These are phyloP conservation scores for Magallana angulata DNA, from an alignment of 1,140 invertebrate genomes.

Conservation along the genomic window DNA sequence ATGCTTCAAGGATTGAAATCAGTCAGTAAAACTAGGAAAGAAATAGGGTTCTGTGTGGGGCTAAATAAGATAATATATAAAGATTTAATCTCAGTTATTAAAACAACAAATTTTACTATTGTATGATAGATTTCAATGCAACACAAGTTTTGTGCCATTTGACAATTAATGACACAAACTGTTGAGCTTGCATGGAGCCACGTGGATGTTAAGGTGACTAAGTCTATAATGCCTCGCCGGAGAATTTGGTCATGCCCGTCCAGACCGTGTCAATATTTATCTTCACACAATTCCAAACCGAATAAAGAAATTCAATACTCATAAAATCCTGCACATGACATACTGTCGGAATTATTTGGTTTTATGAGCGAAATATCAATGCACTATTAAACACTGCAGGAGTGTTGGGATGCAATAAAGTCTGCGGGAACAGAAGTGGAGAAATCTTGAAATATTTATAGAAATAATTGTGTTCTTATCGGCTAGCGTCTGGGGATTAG, in stretches of 20 bases:
- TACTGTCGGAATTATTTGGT: not conserved
- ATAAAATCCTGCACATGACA: slow-evolving; percentile 20
- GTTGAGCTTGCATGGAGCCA: not conserved
- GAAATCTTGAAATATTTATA: not conserved
- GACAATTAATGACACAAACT: not conserved
- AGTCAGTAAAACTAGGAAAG: too few species aligned
- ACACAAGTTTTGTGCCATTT: too few species aligned
- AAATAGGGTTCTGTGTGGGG: too few species aligned
- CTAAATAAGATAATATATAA: too few species aligned
- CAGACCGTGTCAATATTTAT: slow-evolving; percentile 23
- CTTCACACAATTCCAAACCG: slow-evolving; percentile 22
- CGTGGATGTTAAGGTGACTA: not conserved
- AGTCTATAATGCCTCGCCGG: not conserved
- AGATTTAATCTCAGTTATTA: too few species aligned
- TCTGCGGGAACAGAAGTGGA: not conserved
- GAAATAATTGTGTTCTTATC: not conserved
- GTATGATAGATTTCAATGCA: too few species aligned
- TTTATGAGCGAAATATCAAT: slow-evolving; percentile 8
- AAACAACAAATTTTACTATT: too few species aligned
- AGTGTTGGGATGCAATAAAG: not conserved
- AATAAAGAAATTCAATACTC: slow-evolving; percentile 35
- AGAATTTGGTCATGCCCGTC: not conserved
- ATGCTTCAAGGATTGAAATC: too few species aligned
- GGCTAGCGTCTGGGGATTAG: not conserved
- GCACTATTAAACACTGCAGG: slow-evolving; percentile 6